phyloP scores from a whole-genome alignment of 2,113 vertebrate genomes.

The Cisticola juncidis region DNA sequence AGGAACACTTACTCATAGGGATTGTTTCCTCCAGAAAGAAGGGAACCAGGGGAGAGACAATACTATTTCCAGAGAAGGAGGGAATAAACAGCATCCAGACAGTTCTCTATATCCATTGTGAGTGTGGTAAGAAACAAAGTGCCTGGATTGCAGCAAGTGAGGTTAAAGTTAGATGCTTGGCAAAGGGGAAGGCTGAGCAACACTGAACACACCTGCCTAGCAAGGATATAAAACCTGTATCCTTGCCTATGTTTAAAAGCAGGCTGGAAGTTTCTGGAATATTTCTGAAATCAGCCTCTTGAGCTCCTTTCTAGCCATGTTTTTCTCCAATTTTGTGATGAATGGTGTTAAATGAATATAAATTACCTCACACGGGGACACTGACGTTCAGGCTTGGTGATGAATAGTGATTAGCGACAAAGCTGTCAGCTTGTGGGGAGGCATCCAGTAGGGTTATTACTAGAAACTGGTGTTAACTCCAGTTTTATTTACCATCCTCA shows the following conservation, averaged over 20 bases:
- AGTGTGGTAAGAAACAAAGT: neutral
- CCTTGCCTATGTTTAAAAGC: neutral
- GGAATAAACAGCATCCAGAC: neutral
- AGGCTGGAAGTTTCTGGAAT: slow-evolving; percentile 1
- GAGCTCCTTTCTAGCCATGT: slow-evolving; percentile 7
- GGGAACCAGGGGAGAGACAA: neutral
- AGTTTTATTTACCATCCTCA: slow-evolving; percentile 55
- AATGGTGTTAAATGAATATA: slow-evolving; percentile 58
- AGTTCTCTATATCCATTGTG: neutral
- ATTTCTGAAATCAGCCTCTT: slow-evolving; percentile 16
- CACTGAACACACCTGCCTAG: neutral
- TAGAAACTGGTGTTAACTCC: slow-evolving; percentile 46
- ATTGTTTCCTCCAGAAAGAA: neutral
- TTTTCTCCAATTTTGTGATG: slow-evolving; percentile 49
- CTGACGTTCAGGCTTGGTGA: slow-evolving; percentile 13
- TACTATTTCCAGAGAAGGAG: neutral
- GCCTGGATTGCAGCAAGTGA: neutral
- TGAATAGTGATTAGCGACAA: slow-evolving; percentile 56
- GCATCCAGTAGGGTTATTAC: slow-evolving; percentile 53
- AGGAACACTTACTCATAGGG: neutral
- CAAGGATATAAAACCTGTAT: neutral
- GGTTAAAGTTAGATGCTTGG: neutral
- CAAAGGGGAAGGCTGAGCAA: neutral
- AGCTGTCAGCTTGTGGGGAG: slow-evolving; percentile 48
- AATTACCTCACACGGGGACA: slow-evolving; percentile 45